phyloP scores from a whole-genome alignment of 2,888 invertebrate genomes.

The Orthonychiurus folsomi region DNA sequence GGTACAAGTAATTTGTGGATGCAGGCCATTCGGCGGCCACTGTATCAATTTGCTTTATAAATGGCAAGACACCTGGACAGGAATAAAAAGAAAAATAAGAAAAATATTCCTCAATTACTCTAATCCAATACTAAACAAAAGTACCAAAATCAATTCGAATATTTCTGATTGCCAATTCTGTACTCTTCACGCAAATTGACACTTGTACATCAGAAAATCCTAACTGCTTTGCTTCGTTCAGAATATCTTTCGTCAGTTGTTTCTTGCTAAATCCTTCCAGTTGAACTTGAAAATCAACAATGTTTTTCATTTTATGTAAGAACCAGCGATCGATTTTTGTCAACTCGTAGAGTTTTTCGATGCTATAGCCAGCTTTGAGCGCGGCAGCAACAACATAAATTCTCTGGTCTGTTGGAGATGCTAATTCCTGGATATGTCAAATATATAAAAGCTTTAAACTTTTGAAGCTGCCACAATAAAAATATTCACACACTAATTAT shows the following conservation, averaged over 20 bases:
- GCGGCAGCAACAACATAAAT: constrained; percentile 96
- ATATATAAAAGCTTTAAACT: constrained; percentile 6
- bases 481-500: not conserved
- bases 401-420: constrained; percentile 90
- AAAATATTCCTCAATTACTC: not conserved
- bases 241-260: constrained; percentile 53
- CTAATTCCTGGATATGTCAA: constrained; percentile 60
- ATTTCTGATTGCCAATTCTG: constrained; percentile 72
- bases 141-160: constrained; percentile 50
- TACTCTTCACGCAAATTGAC: constrained; percentile 73
- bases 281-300: constrained; percentile 61
- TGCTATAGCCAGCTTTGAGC: constrained; percentile 65
- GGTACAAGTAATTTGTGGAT: constrained; percentile 93
- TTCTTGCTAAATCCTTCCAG: constrained; percentile 59
- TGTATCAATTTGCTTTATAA: constrained; percentile 95
- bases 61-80: constrained; percentile 62
- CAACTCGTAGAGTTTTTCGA: constrained; percentile 77
- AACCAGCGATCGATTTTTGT: constrained; percentile 98
- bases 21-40: constrained; percentile 99
- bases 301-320: constrained; percentile 84
- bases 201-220: constrained; percentile 98
- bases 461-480: no score
- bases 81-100: not conserved
- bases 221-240: constrained; percentile 77
- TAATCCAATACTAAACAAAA: not conserved